A percentile compares a stretch with the other conserved stretches of the same genome.
Conservation (phyloP, 2,888 invertebrate genomes). For the Pammene aurita region DNA sequence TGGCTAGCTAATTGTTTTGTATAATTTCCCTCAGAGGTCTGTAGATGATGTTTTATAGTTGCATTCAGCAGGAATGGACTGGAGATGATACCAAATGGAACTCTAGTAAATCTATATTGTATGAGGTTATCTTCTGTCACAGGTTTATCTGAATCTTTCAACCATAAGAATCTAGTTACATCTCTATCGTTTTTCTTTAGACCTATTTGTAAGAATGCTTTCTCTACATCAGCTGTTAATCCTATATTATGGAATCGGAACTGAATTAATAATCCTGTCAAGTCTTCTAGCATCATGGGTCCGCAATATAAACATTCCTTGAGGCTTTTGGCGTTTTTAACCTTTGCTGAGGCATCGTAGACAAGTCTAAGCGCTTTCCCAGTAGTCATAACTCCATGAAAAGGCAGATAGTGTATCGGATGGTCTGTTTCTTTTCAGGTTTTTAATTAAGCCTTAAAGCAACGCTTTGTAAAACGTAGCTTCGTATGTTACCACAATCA, state of each 20-base stretch:
- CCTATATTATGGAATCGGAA: slow-evolving; percentile 46
- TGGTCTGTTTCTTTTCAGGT: background rate
- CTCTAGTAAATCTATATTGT: slow-evolving; percentile 33
- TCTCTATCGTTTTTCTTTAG: slow-evolving; percentile 43
- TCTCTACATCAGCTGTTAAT: slow-evolving; percentile 48
- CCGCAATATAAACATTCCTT: slow-evolving; percentile 48
- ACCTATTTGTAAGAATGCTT: slow-evolving; percentile 44
- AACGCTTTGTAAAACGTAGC: background rate
- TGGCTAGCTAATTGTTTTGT: slow-evolving; percentile 24
- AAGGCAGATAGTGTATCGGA: slow-evolving; percentile 2
- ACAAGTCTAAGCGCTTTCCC: slow-evolving; percentile 43
- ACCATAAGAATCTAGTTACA: slow-evolving; percentile 21
- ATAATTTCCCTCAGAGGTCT: background rate
- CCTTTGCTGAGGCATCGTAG: slow-evolving; percentile 45
- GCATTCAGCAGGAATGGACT: slow-evolving; percentile 42
- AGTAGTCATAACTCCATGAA: background rate
- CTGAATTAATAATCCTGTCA: slow-evolving; percentile 45
- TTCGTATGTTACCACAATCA: background rate
- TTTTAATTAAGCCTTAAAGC: slow-evolving; percentile 2
- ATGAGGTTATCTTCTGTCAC: slow-evolving; percentile 31
- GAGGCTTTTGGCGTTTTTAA: slow-evolving; percentile 43
- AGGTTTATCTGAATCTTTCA: slow-evolving; percentile 14
- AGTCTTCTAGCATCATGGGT: slow-evolving; percentile 47
- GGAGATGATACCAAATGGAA: slow-evolving; percentile 42
- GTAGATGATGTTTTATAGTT: slow-evolving; percentile 42